A percentile compares a stretch with the other conserved stretches of the same genome.
Conservation (phyloP, 2,797 vertebrate species). For the Cossypha caffra region DNA sequence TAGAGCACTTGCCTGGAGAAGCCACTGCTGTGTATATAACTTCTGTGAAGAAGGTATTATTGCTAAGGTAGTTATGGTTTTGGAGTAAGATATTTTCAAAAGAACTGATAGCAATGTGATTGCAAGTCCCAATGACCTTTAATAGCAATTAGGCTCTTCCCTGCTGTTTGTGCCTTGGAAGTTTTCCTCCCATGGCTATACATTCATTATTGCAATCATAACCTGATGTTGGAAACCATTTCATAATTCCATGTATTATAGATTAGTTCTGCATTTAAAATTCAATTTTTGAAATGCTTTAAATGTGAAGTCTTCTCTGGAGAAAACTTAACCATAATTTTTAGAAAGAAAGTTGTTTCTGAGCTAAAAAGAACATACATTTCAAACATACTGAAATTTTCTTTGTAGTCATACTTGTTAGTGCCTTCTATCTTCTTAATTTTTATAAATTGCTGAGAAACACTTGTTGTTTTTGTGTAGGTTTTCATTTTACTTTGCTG, state of each 20-base stretch:
- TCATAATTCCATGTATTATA: background rate
- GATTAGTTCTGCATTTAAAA: background rate
- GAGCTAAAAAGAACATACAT: background rate
- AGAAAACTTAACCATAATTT: background rate
- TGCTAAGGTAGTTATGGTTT: background rate
- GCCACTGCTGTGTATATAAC: background rate
- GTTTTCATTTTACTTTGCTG: background rate
- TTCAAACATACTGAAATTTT: background rate
- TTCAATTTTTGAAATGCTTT: background rate
- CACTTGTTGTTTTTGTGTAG: background rate
- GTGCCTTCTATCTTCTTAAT: background rate
- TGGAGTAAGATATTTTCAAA: background rate
- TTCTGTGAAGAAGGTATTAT: background rate
- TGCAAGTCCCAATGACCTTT: background rate
- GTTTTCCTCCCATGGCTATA: background rate
- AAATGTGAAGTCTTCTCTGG: background rate
- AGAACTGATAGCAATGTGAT: background rate
- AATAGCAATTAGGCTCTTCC: background rate
- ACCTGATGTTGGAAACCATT: background rate
- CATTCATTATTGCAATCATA: fast-evolving
- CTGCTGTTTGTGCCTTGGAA: background rate
- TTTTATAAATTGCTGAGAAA: background rate
- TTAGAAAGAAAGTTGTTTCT: background rate
- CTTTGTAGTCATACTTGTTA: background rate
- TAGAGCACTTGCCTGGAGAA: background rate